These are phyloP conservation scores for Turnix velox DNA, from an alignment of 2,113 vertebrate genomes.

Conservation along the genomic window DNA sequence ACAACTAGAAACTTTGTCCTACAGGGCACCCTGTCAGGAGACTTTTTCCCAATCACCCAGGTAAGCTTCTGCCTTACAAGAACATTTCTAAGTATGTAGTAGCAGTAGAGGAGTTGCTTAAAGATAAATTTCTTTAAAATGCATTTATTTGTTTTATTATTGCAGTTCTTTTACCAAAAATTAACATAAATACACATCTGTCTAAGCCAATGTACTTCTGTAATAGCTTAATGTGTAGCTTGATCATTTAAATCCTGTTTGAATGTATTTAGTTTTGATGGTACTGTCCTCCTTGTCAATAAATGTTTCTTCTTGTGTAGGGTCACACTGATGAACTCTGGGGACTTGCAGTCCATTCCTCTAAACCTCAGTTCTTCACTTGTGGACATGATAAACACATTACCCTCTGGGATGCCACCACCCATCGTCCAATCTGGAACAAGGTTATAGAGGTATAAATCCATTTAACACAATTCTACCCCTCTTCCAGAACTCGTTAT, in stretches of 20 bases:
- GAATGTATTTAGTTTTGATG: not conserved
- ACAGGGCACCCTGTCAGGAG: constrained; percentile 87
- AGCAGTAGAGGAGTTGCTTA: not conserved
- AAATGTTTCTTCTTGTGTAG: constrained; percentile 64
- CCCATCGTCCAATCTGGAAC: constrained; percentile 89
- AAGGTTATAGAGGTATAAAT: constrained; percentile 86
- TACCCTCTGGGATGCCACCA: constrained; percentile 88
- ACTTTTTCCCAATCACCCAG: constrained; percentile 92
- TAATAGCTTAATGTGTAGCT: not conserved
- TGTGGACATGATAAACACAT: constrained; percentile 93
- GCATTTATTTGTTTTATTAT: not conserved
- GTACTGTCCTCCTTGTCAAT: not conserved
- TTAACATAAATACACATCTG: not conserved
- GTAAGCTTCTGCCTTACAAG: constrained; percentile 54
- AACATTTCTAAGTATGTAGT: not conserved
- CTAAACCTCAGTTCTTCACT: constrained; percentile 89
- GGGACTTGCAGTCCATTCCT: constrained; percentile 91
- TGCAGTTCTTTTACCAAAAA: not conserved
- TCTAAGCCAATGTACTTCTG: not conserved
- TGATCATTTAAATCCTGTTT: not conserved
- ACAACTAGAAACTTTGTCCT: constrained; percentile 94
- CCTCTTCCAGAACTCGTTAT: not conserved
- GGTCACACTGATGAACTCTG: constrained; percentile 96
- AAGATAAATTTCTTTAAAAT: not conserved
- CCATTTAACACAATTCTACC: not conserved